These are phyloP conservation scores for Octomys mimax DNA, from an alignment of 2,797 vertebrate species.

Conservation along the genomic window DNA sequence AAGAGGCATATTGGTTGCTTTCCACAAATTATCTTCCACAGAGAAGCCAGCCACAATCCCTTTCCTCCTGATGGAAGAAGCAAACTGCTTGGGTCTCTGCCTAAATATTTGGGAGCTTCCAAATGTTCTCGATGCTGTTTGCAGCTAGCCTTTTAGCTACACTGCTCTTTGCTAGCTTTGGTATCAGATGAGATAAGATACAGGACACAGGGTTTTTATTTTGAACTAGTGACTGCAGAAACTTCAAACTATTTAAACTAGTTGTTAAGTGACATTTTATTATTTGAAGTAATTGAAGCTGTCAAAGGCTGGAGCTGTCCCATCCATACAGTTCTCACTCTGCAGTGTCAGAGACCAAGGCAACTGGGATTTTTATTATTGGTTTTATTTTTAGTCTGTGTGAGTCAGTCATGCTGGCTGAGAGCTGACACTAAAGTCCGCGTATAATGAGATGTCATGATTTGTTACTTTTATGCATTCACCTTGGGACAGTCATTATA, in stretches of 20 bases:
- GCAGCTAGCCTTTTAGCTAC: slow-evolving; percentile 47
- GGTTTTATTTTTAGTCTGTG: slow-evolving; percentile 75
- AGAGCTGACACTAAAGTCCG: slow-evolving; percentile 67
- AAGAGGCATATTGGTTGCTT: background rate
- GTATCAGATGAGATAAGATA: background rate
- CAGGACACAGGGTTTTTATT: slow-evolving; percentile 58
- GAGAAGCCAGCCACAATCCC: slow-evolving; percentile 23
- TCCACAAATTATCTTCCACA: background rate
- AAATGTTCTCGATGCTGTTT: slow-evolving; percentile 48
- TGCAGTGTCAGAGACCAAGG: slow-evolving; percentile 54
- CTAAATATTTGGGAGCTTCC: slow-evolving; percentile 22
- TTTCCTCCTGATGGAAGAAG: slow-evolving; percentile 13
- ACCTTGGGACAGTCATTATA: slow-evolving; percentile 66
- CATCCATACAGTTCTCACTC: background rate
- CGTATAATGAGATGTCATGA: slow-evolving; percentile 61
- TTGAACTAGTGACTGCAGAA: slow-evolving; percentile 55
- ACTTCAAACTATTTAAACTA: slow-evolving; percentile 70
- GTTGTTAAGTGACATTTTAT: slow-evolving; percentile 58
- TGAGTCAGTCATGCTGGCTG: slow-evolving; percentile 63
- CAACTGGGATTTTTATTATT: slow-evolving; percentile 50
- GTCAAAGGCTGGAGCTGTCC: slow-evolving; percentile 55
- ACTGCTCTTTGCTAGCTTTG: background rate
- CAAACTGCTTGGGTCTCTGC: slow-evolving; percentile 21
- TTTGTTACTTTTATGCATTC: slow-evolving; percentile 66
- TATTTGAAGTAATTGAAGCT: slow-evolving; percentile 76